phyloP scores from a whole-genome alignment of 1,140 invertebrate genomes.

The Ditylenchus dipsaci region DNA sequence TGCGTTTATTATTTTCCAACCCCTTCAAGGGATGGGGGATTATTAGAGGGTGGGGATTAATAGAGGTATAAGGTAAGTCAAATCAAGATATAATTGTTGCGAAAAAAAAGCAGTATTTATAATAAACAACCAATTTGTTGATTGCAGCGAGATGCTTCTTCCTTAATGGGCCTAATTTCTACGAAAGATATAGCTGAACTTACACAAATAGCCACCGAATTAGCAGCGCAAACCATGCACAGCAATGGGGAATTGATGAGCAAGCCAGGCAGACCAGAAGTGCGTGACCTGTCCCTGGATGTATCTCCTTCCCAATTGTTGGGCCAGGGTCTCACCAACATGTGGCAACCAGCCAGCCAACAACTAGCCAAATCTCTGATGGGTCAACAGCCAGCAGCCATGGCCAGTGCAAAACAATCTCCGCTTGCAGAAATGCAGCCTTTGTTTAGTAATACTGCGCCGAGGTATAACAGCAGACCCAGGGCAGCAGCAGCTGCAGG shows the following conservation, averaged over 20 bases:
- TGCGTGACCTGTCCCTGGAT: constrained; percentile 19
- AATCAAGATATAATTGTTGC: no score
- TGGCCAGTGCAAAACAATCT: not conserved
- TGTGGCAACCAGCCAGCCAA: constrained; percentile 39
- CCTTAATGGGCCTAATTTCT: constrained; percentile 38
- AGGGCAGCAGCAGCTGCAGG: not conserved
- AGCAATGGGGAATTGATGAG: constrained; percentile 40
- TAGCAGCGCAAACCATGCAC: constrained; percentile 44
- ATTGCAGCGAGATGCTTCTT: not conserved
- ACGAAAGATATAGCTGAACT: constrained; percentile 38
- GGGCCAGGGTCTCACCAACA: constrained; percentile 39
- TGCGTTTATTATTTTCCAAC: no score
- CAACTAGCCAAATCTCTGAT: constrained; percentile 21
- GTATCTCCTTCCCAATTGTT: constrained; percentile 29
- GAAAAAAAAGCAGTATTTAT: no score
- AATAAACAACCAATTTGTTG: no score
- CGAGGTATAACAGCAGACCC: not conserved
- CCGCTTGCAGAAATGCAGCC: not conserved
- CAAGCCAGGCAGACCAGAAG: constrained; percentile 36
- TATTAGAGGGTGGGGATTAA: no score
- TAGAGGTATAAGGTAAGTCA: no score
- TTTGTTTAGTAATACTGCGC: not conserved
- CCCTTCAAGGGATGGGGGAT: no score
- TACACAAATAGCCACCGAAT: constrained; percentile 42
- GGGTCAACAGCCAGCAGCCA: constrained; percentile 7